Conservation (phyloP, 2,888 invertebrate species). For the Drepanosiphum platanoidis region DNA sequence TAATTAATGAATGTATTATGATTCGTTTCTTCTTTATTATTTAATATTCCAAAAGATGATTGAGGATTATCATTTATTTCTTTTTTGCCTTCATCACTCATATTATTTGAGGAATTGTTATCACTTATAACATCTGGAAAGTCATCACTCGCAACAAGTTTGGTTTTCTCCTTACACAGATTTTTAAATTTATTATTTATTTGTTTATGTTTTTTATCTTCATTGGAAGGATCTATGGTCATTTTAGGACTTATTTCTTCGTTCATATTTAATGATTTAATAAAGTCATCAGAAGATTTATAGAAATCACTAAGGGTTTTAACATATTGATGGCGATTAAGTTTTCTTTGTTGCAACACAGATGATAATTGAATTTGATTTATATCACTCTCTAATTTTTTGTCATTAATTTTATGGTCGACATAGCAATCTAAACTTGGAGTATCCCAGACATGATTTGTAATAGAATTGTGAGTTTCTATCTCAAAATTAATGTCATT, state of each 20-base stretch:
- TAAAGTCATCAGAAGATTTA: neutral
- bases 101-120: neutral
- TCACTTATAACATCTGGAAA: neutral
- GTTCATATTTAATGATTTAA: neutral
- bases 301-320: neutral
- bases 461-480: constrained; percentile 7
- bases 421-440: neutral
- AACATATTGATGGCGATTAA: neutral
- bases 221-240: neutral
- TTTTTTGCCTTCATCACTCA: neutral
- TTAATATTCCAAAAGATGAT: too few relatives aligned
- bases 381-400: neutral
- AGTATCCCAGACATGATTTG: neutral
- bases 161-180: neutral
- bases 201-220: neutral
- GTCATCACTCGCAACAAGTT: neutral
- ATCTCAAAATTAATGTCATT: neutral
- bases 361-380: neutral
- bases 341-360: neutral
- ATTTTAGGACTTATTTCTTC: neutral
- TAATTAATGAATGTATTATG: neutral
- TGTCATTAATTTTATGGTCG: constrained; percentile 5
- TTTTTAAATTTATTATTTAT: neutral
- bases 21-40: neutral
- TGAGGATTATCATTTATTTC: neutral